Percentiles rank a stretch among this genome's conserved stretches.
Evolutionary conservation across 2,797 vertebrate genomes (phyloP).

Genomic region (Todus mexicanus): DNA sequence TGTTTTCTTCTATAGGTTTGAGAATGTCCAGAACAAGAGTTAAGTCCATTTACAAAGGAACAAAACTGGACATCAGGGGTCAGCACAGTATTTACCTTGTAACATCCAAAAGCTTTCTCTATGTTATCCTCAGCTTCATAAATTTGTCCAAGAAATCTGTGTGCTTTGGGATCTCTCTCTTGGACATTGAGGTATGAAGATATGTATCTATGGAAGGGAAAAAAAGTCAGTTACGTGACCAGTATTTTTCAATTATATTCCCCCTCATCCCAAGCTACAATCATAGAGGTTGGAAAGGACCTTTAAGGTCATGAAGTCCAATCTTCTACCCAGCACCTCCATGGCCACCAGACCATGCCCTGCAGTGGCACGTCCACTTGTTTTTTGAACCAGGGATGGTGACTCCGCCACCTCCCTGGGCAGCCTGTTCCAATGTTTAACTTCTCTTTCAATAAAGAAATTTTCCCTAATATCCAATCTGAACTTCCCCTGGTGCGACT

Average conservation of each 20-base stretch:
- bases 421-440: no score
- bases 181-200: constrained; percentile 90
- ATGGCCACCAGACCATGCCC: no score
- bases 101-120: constrained; percentile 93
- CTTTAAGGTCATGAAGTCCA: no score
- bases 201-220: constrained; percentile 77
- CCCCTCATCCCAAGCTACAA: background rate
- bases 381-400: no score
- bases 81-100: constrained; percentile 79
- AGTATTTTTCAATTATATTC: background rate
- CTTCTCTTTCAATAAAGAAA: no score
- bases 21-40: background rate
- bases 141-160: constrained; percentile 93
- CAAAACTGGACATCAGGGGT: background rate
- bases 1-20: background rate
- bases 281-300: no score
- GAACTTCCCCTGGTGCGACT: no score
- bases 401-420: no score
- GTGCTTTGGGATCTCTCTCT: constrained; percentile 96
- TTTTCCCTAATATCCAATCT: no score
- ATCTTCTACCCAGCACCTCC: no score
- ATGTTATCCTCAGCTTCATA: constrained; percentile 89
- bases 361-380: no score
- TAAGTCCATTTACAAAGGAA: background rate
- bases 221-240: background rate